A percentile compares a stretch with the other conserved stretches of the same genome.
Evolutionary conservation across 1,140 invertebrate species (phyloP).

Genomic region (Probaryconus sp.): DNA sequence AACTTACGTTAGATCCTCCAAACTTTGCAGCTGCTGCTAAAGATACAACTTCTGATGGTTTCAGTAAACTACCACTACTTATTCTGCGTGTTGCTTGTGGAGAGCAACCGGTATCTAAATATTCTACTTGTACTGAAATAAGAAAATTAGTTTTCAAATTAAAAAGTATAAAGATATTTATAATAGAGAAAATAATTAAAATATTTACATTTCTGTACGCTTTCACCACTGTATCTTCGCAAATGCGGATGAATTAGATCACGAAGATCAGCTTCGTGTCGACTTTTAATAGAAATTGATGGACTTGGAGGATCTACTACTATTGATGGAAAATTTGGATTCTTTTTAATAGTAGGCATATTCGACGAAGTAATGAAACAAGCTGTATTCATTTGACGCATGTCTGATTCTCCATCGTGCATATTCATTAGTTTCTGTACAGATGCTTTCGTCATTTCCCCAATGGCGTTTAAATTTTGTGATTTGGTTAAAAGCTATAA

Average conservation of each 20-base stretch:
- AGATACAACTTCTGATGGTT: constrained; percentile 80
- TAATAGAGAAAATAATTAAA: constrained; percentile 1
- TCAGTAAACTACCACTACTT: constrained; percentile 87
- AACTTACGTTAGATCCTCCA: constrained; percentile 72
- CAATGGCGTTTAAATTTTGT: background rate
- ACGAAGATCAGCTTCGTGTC: constrained; percentile 59
- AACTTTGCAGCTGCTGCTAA: constrained; percentile 80
- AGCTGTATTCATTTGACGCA: constrained; percentile 68
- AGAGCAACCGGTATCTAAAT: constrained; percentile 78
- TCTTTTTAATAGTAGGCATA: constrained; percentile 57
- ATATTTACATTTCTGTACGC: constrained; percentile 73
- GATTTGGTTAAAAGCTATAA: constrained; percentile 4
- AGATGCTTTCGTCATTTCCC: constrained; percentile 6
- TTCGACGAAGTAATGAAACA: constrained; percentile 69
- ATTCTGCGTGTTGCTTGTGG: constrained; percentile 87
- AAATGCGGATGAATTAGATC: constrained; percentile 62
- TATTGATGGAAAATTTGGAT: constrained; percentile 69
- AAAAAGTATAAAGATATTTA: constrained; percentile 5
- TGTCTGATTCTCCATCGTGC: constrained; percentile 55
- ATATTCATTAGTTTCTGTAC: constrained; percentile 23
- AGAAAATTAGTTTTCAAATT: background rate
- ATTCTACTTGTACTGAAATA: constrained; percentile 72
- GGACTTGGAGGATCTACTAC: constrained; percentile 77
- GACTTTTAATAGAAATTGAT: constrained; percentile 74
- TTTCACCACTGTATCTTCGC: constrained; percentile 65